Base-by-base conservation (phyloP, 2,113 vertebrate genomes). In the Oncorhynchus keta region DNA sequence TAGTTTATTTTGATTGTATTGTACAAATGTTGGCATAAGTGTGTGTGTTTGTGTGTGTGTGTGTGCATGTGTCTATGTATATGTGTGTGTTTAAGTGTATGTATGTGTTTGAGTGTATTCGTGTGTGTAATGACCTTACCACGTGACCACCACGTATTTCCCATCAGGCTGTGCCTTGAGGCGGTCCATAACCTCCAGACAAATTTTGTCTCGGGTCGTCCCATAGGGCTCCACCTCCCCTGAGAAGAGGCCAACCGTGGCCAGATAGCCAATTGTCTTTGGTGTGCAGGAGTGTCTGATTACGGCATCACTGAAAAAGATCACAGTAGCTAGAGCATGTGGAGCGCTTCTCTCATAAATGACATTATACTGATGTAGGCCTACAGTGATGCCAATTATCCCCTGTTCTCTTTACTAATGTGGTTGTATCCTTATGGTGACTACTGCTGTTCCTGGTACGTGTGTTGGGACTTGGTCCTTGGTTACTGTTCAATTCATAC, bases 81-180 rank as follows among this genome's bases (percentile, higher is more conserved):
- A 57, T 18, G 51, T 57, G 18, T 39, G 35, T 39, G 8, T 9
- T 2, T 39, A 0, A 2, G 39, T 45, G 9, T 45, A 11, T 11
- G 39, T 45, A 1, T 67, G 28, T 67, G 39, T 32, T 67, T 14
- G 28, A 67, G 26, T 4, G 39, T 45, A 9, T 45, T 45, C 2
- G 39, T 11, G 39, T 45, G 62, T 24, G 62, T 35, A 2, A 30
- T 18, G 24, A 72, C 13, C 91, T 16, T 90, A 97, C 96, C 95
- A 95, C 7, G 95, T 95, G 28, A 97, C 95, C 2, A 96, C 94
- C 0, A 97, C 72, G 0, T 96, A 96, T 95, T 93, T 96, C 75
- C 96, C 95, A 75, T 95, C 91, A 4, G 92, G 91, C 65, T 94
- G 93, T 64, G 86, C 88, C 78, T 92, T 88, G 77, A 97, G 90